Evolutionary conservation across 2,888 invertebrate species (phyloP).

Genomic region (Archaeoteleia sp.): DNA sequence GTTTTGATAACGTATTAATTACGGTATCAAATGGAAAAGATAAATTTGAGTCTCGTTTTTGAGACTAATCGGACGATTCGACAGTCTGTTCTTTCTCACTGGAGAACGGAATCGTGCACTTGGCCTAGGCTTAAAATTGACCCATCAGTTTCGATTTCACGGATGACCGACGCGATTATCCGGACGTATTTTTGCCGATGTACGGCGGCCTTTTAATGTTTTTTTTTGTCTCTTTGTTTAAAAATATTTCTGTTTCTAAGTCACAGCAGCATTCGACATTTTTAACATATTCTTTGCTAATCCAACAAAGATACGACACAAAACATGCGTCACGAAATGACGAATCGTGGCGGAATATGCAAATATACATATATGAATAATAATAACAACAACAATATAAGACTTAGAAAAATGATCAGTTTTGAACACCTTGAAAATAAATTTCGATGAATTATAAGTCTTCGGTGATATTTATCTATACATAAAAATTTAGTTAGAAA

Average conservation of each 20-base stretch:
- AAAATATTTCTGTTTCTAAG: conserved; percentile 25
- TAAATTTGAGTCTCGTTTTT: conserved; percentile 36
- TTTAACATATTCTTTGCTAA: conserved; percentile 30
- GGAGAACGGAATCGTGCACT: conserved; percentile 24
- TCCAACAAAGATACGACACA: conserved; percentile 28
- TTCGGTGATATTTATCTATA: no score
- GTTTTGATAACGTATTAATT: conserved; percentile 48
- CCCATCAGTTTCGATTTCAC: conserved; percentile 53
- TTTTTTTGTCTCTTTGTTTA: conserved; percentile 23
- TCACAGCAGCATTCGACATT: conserved; percentile 38
- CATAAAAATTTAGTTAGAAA: no score
- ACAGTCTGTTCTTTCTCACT: conserved; percentile 12
- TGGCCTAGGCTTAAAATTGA: conserved; percentile 41
- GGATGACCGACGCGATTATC: conserved; percentile 45
- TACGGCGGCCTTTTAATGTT: conserved; percentile 32
- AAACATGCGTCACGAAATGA: conserved; percentile 22
- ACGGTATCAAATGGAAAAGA: conserved; percentile 47
- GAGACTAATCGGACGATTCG: conserved; percentile 37
- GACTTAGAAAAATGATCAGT: no score
- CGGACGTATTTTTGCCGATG: conserved; percentile 42
- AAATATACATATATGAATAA: no score
- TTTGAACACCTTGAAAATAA: no score
- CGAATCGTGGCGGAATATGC: no score
- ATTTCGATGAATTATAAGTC: no score
- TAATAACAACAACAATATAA: no score